These are phyloP conservation scores for Habroteleia sp. DNA, from an alignment of 2,888 invertebrate species.

Conservation along the genomic window DNA sequence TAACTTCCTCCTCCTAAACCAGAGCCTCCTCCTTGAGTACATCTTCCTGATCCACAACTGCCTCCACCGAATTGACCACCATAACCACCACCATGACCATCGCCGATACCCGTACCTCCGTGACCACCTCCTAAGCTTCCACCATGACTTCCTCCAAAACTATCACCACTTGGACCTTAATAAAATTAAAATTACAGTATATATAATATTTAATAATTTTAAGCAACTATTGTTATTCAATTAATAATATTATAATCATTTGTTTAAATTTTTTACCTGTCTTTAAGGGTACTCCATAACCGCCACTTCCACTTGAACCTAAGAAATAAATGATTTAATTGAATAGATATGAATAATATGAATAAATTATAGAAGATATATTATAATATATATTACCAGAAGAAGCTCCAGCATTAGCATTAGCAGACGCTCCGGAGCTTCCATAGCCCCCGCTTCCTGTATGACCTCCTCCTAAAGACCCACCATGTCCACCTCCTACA, in stretches of 20 bases:
- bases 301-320: not conserved
- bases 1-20: not conserved
- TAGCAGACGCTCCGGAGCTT: constrained; percentile 4
- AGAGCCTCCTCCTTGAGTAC: constrained; percentile 1
- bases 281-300: not conserved
- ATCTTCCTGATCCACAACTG: not conserved
- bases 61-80: not conserved
- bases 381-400: constrained; percentile 22
- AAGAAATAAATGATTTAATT: not conserved
- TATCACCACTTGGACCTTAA: not conserved
- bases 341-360: no score
- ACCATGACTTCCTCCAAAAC: constrained; percentile 2
- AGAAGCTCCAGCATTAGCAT: constrained; percentile 24
- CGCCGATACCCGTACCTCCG: constrained; percentile 14
- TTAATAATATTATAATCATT: no score
- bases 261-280: no score
- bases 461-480: constrained; percentile 1
- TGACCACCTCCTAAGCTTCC: constrained; percentile 3
- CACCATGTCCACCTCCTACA: not conserved
- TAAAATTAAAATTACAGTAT: not conserved
- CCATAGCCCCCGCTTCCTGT: constrained; percentile 16
- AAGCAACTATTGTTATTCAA: no score
- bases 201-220: constrained; percentile 1
- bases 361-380: no score
- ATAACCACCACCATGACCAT: constrained; percentile 2